Base-by-base conservation (phyloP, 2,113 vertebrate genomes). In the Phylloscopus whistleri region DNA sequence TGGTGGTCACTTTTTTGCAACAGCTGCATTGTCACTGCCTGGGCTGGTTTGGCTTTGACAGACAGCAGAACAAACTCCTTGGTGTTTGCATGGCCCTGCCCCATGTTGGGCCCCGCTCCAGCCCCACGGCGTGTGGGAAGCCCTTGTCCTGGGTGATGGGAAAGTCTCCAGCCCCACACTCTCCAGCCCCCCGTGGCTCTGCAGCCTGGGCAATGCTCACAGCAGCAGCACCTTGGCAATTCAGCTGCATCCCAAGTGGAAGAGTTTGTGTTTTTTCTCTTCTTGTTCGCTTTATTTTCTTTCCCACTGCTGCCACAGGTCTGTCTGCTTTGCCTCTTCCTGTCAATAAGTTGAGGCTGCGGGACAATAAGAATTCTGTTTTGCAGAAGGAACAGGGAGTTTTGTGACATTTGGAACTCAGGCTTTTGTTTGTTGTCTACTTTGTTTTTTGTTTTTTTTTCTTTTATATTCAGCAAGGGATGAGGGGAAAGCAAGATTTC, bases 321-420 rank as follows among this genome's bases (percentile, higher is more conserved):
- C 88, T 84, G 55, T 83, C 95, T 96, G 96, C 39, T 95, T 93
- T 85, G 59, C 82, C n/a, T 96, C 95, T 77, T 92, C 72, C 73
- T 95, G 93, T 96, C 96, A 96, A 7, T 94, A 90, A 78, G 76
- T 17, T 2, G 3, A 56, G 52, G 76, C 88, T 90, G 52, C 2
- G 20, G 80, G 86, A 96, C 94, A 96, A 87, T 94, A 78, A 90
- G 84, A 81, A 81, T 70, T 80, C 64, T 63, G 30, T 87, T 84
- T 59, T 74, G 64, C 60, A 70, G 68, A 86, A 83, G 22, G 10
- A 86, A 62, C 26, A 79, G 41, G 15, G 37, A 83, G 23, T 53
- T 94, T 80, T 83, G n/a, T 85, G 92, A 95, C 90, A 90, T 90
- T 92, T 93, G 51, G 59, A 75, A 43, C 77, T 93, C 56, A 33